phyloP scores from a whole-genome alignment of 1,140 invertebrate genomes.

The Drosophila busckii region DNA sequence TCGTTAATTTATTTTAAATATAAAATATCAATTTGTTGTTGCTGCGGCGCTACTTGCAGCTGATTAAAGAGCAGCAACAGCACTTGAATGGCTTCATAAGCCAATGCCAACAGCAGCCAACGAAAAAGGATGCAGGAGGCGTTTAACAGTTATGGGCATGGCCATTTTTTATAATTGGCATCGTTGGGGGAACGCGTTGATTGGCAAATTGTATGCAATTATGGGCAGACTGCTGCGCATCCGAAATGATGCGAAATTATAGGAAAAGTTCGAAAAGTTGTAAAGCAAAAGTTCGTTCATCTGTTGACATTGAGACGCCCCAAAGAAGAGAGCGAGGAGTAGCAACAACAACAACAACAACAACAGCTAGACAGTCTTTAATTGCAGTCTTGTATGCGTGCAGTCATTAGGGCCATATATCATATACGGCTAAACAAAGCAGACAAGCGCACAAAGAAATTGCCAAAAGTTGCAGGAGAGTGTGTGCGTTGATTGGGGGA shows the following conservation, averaged over 20 bases:
- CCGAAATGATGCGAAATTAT: background rate
- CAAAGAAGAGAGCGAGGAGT: constrained; percentile 51
- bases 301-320: constrained; percentile 65
- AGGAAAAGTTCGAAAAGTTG: constrained; percentile 31
- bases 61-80: constrained; percentile 44
- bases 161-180: constrained; percentile 61
- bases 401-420: constrained; percentile 40
- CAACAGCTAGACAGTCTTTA: constrained; percentile 15
- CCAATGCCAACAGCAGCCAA: constrained; percentile 45
- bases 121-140: background rate
- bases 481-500: too few species aligned
- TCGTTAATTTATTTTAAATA: constrained; percentile 40
- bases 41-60: constrained; percentile 27
- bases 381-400: constrained; percentile 45
- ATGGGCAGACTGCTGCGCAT: constrained; percentile 43
- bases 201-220: constrained; percentile 76
- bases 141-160: constrained; percentile 16
- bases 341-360: too few species aligned
- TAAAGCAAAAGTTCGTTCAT: constrained; percentile 65
- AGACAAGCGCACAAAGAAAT: constrained; percentile 9
- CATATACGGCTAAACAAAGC: constrained; percentile 6
- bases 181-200: constrained; percentile 70
- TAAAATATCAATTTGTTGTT: constrained; percentile 70
- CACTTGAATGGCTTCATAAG: constrained; percentile 72
- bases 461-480: background rate